Base-by-base conservation (phyloP, 2,797 vertebrate species). In the Chaunax sp. region DNA sequence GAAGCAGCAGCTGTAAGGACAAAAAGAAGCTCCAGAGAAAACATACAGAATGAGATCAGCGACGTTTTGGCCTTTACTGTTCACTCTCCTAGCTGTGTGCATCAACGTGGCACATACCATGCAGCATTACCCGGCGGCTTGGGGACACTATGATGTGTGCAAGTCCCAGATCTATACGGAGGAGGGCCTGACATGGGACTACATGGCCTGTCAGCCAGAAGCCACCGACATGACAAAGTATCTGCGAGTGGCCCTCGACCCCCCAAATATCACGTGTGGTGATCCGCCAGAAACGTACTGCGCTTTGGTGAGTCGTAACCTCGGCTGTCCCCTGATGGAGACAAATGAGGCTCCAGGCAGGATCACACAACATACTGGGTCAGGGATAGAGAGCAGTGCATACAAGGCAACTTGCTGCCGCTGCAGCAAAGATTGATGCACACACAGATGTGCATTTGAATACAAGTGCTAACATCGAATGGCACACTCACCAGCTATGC, bases 131-230 rank as follows among this genome's bases (percentile, higher is more conserved):
- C 95, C 96, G 18, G 94, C 97, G 0, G 95, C 96, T 51, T 98
- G 97, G 96, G 97, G 97, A 86, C 98, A 99, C 91, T 99, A 99
- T 59, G 98, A 99, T 1, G 94, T 99, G 75, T 99, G 98, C 88
- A 99, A 99, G 89, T 98, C 96, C 71, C 96, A 97, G 85, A 96
- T 98, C 88, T 98, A 98, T 85, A 97, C 96, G 0, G 98, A 99
- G 80, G 97, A 98, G 88, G 97, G 96, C 73, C 95, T 97, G 86
- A 93, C 96, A n/a, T 99, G 98, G 98, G 97, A 99, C 96, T 99
- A 99, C 92, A 98, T 97, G 95, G 98, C 98, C 85, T 99, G 98
- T 91, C 97, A 99, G 82, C 98, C 98, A 0, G 97, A 99, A 95
- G 96, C 96, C 73, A 95, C 95, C 41, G 97, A 98, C 88, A 97